A percentile compares a stretch with the other conserved stretches of the same genome.
These are phyloP conservation scores for Pachliopta kotzebuea DNA, from an alignment of 2,888 invertebrate species.

Conservation along the genomic window DNA sequence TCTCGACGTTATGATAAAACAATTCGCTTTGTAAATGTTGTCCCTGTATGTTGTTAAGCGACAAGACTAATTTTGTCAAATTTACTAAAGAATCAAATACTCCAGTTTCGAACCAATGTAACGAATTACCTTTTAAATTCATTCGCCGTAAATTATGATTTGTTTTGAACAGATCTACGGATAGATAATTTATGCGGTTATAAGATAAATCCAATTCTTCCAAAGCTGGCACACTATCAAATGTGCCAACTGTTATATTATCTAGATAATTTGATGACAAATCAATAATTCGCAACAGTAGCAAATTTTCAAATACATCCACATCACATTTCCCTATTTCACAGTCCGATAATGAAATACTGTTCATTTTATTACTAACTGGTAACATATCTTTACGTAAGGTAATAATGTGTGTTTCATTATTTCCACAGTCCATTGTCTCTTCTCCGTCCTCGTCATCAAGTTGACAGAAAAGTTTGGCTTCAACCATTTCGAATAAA, in stretches of 20 bases:
- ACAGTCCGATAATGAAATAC: conserved; percentile 41
- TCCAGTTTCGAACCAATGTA: neutral
- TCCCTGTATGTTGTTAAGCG: neutral
- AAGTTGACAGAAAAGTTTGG: neutral
- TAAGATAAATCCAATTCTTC: conserved; percentile 51
- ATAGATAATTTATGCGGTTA: conserved; percentile 40
- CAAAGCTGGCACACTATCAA: conserved; percentile 45
- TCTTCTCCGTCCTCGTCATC: neutral
- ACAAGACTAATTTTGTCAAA: conserved; percentile 1
- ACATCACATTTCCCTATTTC: conserved; percentile 42
- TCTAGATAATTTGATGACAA: conserved; percentile 50
- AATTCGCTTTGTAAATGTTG: neutral
- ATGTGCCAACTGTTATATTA: conserved; percentile 45
- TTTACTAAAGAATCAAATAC: neutral
- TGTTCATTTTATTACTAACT: conserved; percentile 40
- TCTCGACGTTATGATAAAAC: neutral
- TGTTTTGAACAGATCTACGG: neutral
- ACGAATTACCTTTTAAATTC: neutral
- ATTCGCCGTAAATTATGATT: neutral
- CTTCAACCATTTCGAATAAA: neutral
- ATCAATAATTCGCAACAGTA: conserved; percentile 46
- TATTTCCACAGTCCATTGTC: neutral
- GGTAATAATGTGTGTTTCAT: neutral
- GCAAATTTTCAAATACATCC: conserved; percentile 48
- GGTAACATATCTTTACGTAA: conserved; percentile 41